Conservation (phyloP, 1,140 invertebrate species). For the Pseudobourletiella spinata region DNA sequence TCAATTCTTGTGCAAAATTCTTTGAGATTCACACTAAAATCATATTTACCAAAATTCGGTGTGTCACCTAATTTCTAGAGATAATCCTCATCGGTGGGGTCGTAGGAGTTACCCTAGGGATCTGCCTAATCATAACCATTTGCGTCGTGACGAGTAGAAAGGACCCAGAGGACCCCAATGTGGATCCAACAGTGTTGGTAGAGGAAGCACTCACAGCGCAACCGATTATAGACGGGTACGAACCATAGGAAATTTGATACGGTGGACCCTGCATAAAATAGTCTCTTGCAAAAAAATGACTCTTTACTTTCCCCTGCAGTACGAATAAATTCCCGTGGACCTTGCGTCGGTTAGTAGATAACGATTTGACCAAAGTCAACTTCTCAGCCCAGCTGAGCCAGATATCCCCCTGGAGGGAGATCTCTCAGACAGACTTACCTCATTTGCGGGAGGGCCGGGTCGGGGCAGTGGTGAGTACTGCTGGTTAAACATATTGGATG, state of each 20-base stretch:
- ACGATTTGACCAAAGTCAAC: slow-evolving; percentile 68
- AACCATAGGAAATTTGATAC: slow-evolving; percentile 1
- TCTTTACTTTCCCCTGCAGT: slow-evolving; percentile 49
- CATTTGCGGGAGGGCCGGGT: slow-evolving; percentile 67
- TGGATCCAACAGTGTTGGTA: not conserved
- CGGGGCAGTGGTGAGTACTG: too few species aligned
- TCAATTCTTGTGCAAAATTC: too few species aligned
- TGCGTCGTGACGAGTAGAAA: not conserved
- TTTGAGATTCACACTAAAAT: too few species aligned
- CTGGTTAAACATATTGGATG: too few species aligned
- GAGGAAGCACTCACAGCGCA: slow-evolving; percentile 8
- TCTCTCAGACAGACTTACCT: slow-evolving; percentile 84
- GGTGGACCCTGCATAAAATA: not conserved
- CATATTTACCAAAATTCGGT: too few species aligned
- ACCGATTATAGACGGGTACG: slow-evolving; percentile 27
- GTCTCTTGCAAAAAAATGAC: not conserved
- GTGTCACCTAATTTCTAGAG: too few species aligned
- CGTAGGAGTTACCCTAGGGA: not conserved
- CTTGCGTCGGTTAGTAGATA: slow-evolving; percentile 68
- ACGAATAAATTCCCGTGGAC: slow-evolving; percentile 85
- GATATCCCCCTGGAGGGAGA: slow-evolving; percentile 71
- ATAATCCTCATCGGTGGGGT: not conserved
- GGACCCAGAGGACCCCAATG: not conserved
- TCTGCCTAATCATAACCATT: not conserved
- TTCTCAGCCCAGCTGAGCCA: slow-evolving; percentile 62